A percentile compares a stretch with the other conserved stretches of the same genome.
phyloP scores from a whole-genome alignment of 2,113 vertebrate species.

The Pomatostomus ruficeps region DNA sequence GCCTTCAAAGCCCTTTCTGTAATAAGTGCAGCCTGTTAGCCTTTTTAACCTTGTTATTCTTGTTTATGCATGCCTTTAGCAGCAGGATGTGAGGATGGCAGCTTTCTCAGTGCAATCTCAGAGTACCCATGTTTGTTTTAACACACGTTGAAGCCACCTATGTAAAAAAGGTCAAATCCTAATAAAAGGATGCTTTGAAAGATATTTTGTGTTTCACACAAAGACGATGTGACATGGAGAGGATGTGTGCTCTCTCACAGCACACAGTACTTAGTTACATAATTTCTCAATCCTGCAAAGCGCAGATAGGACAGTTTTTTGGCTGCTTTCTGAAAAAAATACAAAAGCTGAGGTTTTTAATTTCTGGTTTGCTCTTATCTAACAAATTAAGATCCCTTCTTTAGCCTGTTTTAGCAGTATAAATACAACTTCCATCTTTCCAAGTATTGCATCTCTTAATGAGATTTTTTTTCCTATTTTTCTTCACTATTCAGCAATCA shows the following conservation, averaged over 20 bases:
- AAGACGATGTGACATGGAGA: not conserved
- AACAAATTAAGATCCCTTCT: not conserved
- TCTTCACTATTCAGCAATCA: not conserved
- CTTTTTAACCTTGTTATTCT: not conserved
- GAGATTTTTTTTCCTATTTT: not conserved
- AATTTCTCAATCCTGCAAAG: not conserved
- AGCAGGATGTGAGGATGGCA: not conserved
- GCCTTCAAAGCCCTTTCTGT: not conserved
- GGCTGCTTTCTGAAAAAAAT: not conserved
- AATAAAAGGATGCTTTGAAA: not conserved
- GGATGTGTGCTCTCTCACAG: not conserved
- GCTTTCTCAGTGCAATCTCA: not conserved
- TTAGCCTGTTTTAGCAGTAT: not conserved
- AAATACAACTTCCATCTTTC: not conserved
- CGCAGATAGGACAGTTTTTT: not conserved
- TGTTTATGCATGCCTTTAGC: not conserved
- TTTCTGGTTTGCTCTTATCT: not conserved
- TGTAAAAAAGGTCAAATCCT: not conserved
- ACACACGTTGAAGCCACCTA: not conserved
- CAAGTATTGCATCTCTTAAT: not conserved
- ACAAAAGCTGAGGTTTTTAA: not conserved
- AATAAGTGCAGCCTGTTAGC: not conserved
- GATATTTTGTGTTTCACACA: not conserved
- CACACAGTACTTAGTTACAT: not conserved
- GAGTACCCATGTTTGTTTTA: not conserved